Evolutionary conservation across 2,888 invertebrate genomes (phyloP).

Genomic region (Timandra comae): DNA sequence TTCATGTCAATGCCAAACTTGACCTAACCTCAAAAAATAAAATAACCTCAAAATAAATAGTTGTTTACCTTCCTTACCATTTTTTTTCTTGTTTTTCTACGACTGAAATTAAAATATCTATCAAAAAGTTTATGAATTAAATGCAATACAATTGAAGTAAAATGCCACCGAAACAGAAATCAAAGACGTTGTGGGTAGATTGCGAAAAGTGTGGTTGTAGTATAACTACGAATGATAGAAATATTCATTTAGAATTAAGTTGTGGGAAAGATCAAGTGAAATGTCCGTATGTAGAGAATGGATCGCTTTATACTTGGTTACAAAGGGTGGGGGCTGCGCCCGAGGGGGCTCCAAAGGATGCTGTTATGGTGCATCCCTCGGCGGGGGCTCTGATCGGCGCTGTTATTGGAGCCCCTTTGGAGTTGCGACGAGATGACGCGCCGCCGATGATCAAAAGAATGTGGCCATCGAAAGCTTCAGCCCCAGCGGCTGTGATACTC

Average conservation of each 20-base stretch:
- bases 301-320: constrained; percentile 52
- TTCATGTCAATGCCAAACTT: too few species aligned
- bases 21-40: too few species aligned
- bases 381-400: constrained; percentile 55
- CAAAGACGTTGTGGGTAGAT: constrained; percentile 77
- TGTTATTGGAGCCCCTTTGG: constrained; percentile 56
- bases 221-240: constrained; percentile 76
- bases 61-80: too few species aligned
- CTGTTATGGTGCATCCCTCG: constrained; percentile 60
- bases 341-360: constrained; percentile 55
- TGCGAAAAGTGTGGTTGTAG: constrained; percentile 79
- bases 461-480: constrained; percentile 66
- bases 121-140: too few species aligned
- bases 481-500: constrained; percentile 61
- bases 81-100: too few species aligned
- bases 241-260: constrained; percentile 67
- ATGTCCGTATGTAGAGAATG: constrained; percentile 57
- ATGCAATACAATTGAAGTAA: too few species aligned
- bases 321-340: constrained; percentile 48
- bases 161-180: constrained; percentile 67
- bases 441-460: constrained; percentile 55
- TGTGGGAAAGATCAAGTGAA: constrained; percentile 69
- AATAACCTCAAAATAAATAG: too few species aligned
- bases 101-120: too few species aligned
- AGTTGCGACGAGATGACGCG: constrained; percentile 52